Percentiles rank a stretch among this genome's conserved stretches.
Evolutionary conservation across 2,797 vertebrate species (phyloP).

Genomic region (Arnoldichthys spilopterus): DNA sequence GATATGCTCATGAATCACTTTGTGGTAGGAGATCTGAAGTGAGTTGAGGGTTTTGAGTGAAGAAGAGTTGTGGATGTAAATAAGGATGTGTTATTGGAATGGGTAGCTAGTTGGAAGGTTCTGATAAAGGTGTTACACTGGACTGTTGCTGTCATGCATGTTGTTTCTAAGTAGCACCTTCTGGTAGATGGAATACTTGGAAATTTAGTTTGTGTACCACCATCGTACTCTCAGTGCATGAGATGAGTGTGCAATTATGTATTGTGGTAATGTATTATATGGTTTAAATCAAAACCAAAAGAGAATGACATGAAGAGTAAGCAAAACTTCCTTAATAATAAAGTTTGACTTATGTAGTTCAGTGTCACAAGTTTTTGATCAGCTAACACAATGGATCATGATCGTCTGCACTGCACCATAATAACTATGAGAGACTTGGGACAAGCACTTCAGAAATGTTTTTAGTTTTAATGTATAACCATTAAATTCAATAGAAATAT

Average conservation of each 20-base stretch:
- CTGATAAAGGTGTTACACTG: conserved; percentile 1
- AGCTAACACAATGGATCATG: not conserved
- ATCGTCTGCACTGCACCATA: not conserved
- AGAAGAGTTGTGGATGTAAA: not conserved
- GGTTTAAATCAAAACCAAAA: too few species aligned
- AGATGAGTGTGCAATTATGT: not conserved
- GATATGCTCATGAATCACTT: not conserved
- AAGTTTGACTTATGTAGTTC: not conserved
- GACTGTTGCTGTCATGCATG: not conserved
- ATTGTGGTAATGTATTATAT: too few species aligned
- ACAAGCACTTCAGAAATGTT: not conserved
- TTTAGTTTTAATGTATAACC: too few species aligned
- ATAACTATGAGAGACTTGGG: not conserved
- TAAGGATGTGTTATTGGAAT: not conserved
- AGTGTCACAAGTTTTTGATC: not conserved
- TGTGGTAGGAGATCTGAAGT: not conserved
- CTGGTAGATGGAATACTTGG: conserved; percentile 44
- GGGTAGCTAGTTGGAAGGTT: not conserved
- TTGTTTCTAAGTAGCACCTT: conserved; percentile 28
- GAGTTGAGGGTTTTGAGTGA: not conserved
- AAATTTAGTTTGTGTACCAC: not conserved
- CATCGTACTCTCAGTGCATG: not conserved
- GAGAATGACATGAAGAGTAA: not conserved
- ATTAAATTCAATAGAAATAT: too few species aligned
- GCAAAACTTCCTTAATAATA: not conserved